phyloP scores from a whole-genome alignment of 2,888 invertebrate genomes.

The Andrena hattorfiana region DNA sequence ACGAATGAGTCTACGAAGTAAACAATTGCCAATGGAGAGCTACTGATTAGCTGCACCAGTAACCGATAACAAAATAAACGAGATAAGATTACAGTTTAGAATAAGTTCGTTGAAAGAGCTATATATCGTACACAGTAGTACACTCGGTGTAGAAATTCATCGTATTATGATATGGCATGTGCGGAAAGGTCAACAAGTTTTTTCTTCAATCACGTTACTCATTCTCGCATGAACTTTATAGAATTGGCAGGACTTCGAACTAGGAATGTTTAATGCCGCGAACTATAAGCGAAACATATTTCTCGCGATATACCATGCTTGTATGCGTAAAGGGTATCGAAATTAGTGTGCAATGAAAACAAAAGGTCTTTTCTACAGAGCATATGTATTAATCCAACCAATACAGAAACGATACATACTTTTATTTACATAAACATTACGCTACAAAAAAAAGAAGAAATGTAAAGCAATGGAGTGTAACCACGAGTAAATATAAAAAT shows the following conservation, averaged over 20 bases:
- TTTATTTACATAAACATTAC: constrained; percentile 21
- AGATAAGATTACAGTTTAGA: constrained; percentile 67
- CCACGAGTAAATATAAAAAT: constrained; percentile 15
- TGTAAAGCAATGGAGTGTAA: constrained; percentile 8
- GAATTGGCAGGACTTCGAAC: not conserved
- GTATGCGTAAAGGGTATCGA: not conserved
- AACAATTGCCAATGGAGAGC: constrained; percentile 49
- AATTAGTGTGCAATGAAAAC: not conserved
- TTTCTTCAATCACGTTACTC: not conserved
- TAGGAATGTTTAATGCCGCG: not conserved
- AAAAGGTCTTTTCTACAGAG: not conserved
- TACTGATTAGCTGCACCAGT: constrained; percentile 54
- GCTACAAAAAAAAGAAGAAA: not conserved
- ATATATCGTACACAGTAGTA: constrained; percentile 6
- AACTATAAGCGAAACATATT: not conserved
- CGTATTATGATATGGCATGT: not conserved
- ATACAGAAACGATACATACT: constrained; percentile 6
- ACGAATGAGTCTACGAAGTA: constrained; percentile 47
- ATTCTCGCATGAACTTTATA: not conserved
- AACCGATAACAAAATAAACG: constrained; percentile 60
- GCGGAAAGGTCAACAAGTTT: not conserved
- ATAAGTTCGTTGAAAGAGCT: constrained; percentile 15
- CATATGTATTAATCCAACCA: not conserved
- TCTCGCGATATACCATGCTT: not conserved
- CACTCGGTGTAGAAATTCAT: not conserved